Base-by-base conservation (phyloP, 1,140 invertebrate genomes). In the Eueides isabella region DNA sequence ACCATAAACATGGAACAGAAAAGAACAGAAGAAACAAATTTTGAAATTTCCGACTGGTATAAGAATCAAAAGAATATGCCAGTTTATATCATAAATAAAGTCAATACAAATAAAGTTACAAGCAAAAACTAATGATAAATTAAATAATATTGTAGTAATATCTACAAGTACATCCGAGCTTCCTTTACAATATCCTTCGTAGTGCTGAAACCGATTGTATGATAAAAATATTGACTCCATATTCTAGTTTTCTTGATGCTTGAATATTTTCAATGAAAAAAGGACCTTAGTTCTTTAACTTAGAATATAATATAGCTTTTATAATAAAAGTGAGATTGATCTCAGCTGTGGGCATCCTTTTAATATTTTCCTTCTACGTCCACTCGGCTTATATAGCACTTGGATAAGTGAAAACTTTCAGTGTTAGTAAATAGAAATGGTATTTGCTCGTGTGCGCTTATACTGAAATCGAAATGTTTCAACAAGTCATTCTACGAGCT, bases 371-470 rank as follows among this genome's bases (percentile, higher is more conserved):
- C n/a, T 9, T 26, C 9, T 67, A 48, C 41, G 41, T 35, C 41
- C 71, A 71, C 38, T 65, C 63, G 41, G 63, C 63, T 31, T 61
- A 48, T 72, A 67, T 61, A 72, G 61, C n/a, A 31, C 30, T 64
- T 44, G 33, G 29, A 26, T 38, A 64, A 66, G 64, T 72, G 38
- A 14, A 72, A 72, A 66, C 63, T 72, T 72, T 67, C 28, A 67
- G 31, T 67, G 44, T 6, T 61, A 26, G 31, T 29, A 67, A 65
- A 72, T 35, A 28, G 23, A 55, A 55, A 68, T 30, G 29, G 48
- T 30, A 41, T 35, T 63, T 64, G 19, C 48, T 11, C 48, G 48
- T 26, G 23, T 26, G 48, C 23, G 19, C 48, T 55, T 55, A 11
- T 55, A 55, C 48, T 26, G 23, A 26, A 23, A 26, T 26, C 48